Evolutionary conservation across 2,888 invertebrate genomes (phyloP), one percentile per base, ranked within the genome.

Genomic region (Phorcus lineatus): DNA sequence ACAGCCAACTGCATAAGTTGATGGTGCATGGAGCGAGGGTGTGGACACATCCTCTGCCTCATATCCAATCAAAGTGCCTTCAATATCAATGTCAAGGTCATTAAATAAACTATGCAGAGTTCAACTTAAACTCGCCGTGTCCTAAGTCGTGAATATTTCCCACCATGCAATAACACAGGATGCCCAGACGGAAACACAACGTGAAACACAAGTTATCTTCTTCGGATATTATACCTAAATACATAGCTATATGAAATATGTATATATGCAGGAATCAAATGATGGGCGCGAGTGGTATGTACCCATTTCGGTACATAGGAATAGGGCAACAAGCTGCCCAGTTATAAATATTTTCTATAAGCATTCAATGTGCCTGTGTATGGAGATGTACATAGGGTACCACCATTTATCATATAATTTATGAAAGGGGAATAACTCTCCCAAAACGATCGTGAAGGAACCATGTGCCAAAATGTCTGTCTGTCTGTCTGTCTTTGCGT

Each of bases 211-310:
- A 70, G 40, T 70, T 40, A 36, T 40, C 70, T 70, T 36, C 70
- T 40, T 40, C 19, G 40, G 19, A 36, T 70, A 40, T 36, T 70
- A 36, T 36, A 40, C 40, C 36, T 36, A 31, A 31, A 40, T 70
- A 70, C 70, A 36, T 70, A 70, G 36, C 70, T 70, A 70, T 70
- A 70, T 70, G 40, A 70, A 70, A 70, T 70, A 70, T 70, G 70
- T 70, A 70, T 70, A 70, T 70, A 70, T 70, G 40, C 70, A 70
- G 70, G 36, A 36, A 40, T 31, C 70, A 70, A 19, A 36, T 70
- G 19, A 40, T 19, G 70, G 70, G 70, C 70, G 31, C 19, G 40
- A 70, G 40, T 70, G 70, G 17, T 70, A 19, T 13, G 36, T n/a
- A 67, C n/a, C 66, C 67, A 13, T 9, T 67, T 17, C 36, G 70